phyloP scores from a whole-genome alignment of 2,888 invertebrate species.

The Agonopterix subpropinquella region DNA sequence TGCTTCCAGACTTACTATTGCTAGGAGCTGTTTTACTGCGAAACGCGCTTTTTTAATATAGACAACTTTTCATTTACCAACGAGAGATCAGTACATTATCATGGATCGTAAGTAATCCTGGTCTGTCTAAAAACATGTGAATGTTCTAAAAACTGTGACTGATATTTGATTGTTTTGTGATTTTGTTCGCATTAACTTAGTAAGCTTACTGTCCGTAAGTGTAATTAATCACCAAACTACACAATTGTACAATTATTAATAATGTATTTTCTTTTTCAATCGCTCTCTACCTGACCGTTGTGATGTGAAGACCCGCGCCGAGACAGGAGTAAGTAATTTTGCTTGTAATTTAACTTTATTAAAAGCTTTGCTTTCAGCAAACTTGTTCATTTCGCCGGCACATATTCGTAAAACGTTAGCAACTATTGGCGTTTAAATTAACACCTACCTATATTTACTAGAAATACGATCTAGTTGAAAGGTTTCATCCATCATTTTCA shows the following conservation, averaged over 20 bases:
- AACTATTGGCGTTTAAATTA: constrained; percentile 42
- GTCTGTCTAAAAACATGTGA: constrained; percentile 29
- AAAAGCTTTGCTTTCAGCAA: constrained; percentile 59
- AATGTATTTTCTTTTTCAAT: constrained; percentile 46
- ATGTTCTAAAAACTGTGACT: constrained; percentile 12
- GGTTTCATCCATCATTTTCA: constrained; percentile 10
- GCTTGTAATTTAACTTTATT: constrained; percentile 11
- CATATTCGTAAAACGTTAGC: constrained; percentile 36
- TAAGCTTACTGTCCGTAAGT: constrained; percentile 32
- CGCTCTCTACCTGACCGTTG: constrained; percentile 46
- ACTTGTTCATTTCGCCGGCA: constrained; percentile 34
- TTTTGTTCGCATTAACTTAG: constrained; percentile 33
- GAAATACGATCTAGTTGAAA: constrained; percentile 11
- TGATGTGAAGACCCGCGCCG: constrained; percentile 78
- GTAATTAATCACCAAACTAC: constrained; percentile 20
- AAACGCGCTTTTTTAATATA: constrained; percentile 38
- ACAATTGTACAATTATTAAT: constrained; percentile 41
- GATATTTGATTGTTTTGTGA: constrained; percentile 12
- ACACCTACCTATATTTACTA: constrained; percentile 9
- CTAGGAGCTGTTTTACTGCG: constrained; percentile 39
- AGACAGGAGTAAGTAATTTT: constrained; percentile 79
- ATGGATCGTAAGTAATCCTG: constrained; percentile 37
- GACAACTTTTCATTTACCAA: constrained; percentile 31
- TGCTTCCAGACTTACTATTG: constrained; percentile 51
- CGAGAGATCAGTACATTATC: constrained; percentile 31